Evolutionary conservation across 2,888 invertebrate species (phyloP).

Genomic region (Acleris sparsana): DNA sequence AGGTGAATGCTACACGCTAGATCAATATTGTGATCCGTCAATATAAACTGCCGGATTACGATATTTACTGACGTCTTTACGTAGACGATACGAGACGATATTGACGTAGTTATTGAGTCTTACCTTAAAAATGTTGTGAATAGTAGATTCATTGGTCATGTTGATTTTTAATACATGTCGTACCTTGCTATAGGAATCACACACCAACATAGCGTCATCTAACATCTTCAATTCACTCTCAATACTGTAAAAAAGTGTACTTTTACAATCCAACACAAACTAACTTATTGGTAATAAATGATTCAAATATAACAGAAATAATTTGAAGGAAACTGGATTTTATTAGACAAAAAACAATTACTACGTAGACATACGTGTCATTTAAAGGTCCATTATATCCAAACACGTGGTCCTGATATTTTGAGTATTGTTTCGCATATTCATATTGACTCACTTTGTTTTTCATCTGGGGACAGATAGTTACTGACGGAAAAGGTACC

Average conservation of each 20-base stretch:
- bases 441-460: conserved; percentile 43
- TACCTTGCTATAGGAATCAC: conserved; percentile 2
- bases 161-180: neutral
- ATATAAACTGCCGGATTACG: too few relatives aligned
- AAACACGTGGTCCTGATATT: neutral
- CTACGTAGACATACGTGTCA: too few relatives aligned
- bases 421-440: conserved; percentile 37
- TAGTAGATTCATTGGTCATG: conserved; percentile 7
- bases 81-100: too few relatives aligned
- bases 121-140: conserved; percentile 14
- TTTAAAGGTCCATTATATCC: too few relatives aligned
- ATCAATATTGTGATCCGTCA: too few relatives aligned
- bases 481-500: conserved; percentile 40
- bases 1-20: too few relatives aligned
- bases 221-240: conserved; percentile 7
- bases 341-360: too few relatives aligned
- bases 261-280: neutral
- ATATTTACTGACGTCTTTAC: too few relatives aligned
- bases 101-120: too few relatives aligned
- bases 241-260: neutral
- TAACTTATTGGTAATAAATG: neutral
- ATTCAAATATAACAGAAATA: neutral
- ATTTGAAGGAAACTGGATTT: too few relatives aligned
- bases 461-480: conserved; percentile 45
- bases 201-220: conserved; percentile 22